A percentile compares a stretch with the other conserved stretches of the same genome.
Conservation (phyloP, 2,797 vertebrate genomes). For the Dromococcyx pavoninus region DNA sequence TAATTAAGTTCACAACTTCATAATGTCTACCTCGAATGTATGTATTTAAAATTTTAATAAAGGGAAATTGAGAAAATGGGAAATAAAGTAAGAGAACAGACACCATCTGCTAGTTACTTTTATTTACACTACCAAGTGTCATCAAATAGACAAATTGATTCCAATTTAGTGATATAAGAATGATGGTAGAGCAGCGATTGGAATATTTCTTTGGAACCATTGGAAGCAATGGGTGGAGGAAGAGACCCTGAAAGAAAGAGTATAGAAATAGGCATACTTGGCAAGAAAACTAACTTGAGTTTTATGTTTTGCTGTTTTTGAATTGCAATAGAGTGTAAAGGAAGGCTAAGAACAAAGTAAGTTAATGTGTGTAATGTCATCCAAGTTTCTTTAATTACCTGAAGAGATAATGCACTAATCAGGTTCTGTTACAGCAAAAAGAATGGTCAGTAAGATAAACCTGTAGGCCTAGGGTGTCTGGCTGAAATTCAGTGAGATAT, state of each 20-base stretch:
- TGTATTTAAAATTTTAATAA: background rate
- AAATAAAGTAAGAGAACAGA: background rate
- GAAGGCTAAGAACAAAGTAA: background rate
- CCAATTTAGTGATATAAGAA: background rate
- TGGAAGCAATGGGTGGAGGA: background rate
- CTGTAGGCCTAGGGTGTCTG: background rate
- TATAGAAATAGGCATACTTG: background rate
- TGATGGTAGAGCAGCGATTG: background rate
- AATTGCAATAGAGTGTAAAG: background rate
- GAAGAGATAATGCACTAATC: background rate
- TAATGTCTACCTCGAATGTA: background rate
- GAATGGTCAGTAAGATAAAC: background rate
- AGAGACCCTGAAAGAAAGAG: background rate
- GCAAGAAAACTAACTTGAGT: background rate
- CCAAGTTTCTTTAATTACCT: background rate
- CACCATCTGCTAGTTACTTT: background rate
- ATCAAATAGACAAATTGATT: background rate
- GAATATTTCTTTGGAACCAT: background rate
- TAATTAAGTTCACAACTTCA: constrained; percentile 41
- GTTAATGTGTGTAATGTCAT: background rate
- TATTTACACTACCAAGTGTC: background rate
- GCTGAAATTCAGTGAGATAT: background rate
- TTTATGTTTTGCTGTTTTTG: background rate
- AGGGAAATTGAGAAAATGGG: background rate
- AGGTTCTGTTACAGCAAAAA: background rate